Evolutionary conservation across 2,113 vertebrate genomes (phyloP).

Genomic region (Malurus alboscapulatus): DNA sequence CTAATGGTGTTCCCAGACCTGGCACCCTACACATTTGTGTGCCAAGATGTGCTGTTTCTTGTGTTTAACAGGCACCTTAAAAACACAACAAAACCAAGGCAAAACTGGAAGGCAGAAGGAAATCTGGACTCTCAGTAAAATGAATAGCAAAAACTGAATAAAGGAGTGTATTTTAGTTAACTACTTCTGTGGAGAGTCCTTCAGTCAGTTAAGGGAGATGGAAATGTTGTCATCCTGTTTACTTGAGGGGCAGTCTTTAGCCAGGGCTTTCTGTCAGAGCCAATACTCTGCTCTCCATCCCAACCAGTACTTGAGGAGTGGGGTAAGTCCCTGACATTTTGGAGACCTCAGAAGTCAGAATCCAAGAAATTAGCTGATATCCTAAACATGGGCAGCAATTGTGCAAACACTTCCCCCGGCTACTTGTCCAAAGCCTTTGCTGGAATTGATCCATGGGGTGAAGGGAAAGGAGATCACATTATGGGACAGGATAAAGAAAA

Average conservation of each 20-base stretch:
- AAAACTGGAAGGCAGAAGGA: neutral
- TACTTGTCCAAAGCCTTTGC: neutral
- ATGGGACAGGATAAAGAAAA: neutral
- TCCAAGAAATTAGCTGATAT: neutral
- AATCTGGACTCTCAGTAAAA: neutral
- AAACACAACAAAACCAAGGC: neutral
- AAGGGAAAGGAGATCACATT: neutral
- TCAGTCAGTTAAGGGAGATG: neutral
- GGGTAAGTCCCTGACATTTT: neutral
- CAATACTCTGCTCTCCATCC: neutral
- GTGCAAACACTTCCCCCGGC: neutral
- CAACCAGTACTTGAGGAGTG: neutral
- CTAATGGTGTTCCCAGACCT: constrained; percentile 14
- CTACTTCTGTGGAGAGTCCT: neutral
- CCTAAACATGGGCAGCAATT: neutral
- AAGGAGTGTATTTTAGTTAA: neutral
- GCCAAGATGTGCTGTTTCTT: neutral
- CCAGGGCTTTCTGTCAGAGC: neutral
- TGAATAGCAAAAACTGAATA: neutral
- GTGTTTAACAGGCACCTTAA: neutral
- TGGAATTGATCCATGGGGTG: accelerated
- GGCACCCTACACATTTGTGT: neutral
- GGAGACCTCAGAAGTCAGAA: neutral
- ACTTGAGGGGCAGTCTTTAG: neutral
- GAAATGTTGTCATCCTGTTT: neutral